Base-by-base conservation (phyloP, 2,797 vertebrate genomes). In the Fringilla coelebs region DNA sequence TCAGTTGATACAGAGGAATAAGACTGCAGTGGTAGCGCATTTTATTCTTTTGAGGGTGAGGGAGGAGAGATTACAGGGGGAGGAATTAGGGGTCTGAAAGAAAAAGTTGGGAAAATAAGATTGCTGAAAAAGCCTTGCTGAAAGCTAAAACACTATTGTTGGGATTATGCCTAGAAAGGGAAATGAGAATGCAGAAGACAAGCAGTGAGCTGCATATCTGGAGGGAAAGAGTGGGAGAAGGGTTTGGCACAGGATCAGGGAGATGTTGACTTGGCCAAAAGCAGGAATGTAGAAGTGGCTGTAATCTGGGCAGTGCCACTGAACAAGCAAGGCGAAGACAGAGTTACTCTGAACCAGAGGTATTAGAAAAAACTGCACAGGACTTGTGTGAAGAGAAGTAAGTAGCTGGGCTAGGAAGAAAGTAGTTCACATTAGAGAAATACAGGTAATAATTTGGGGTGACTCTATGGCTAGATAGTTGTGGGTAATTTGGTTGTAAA, bases 71-170 rank as follows among this genome's bases (percentile, higher is more conserved):
- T 88, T 92, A 84, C 51, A 84, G 55, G 57, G 36, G 16, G 41
- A 77, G 54, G 79, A 86, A 89, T 91, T 88, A 90, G 26, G 45
- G 62, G 45, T 52, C 70, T 82, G 80, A 84, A 95, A 91, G 57
- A 79, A 91, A 91, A 93, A 86, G 68, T 82, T 57, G 40, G 63
- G 68, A 93, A 91, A 88, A 81, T 73, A 72, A 82, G 60, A 90
- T 46, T 57, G 58, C 49, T 72, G 58, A 63, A 71, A 86, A 87
- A 78, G 13, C 38, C 61, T 94, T 79, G 61, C 43, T 85, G 86
- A 79, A 95, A 94, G 73, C 49, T 84, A 34, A 88, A 89, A 54
- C 45, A 17, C 66, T 79, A 2, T 61, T 88, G 76, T 65, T 48
- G 41, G 63, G 60, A 82, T 94, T 90, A 82, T 14, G 81, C 38